phyloP scores from a whole-genome alignment of 2,113 vertebrate genomes.

The Hemichromis elongatus region DNA sequence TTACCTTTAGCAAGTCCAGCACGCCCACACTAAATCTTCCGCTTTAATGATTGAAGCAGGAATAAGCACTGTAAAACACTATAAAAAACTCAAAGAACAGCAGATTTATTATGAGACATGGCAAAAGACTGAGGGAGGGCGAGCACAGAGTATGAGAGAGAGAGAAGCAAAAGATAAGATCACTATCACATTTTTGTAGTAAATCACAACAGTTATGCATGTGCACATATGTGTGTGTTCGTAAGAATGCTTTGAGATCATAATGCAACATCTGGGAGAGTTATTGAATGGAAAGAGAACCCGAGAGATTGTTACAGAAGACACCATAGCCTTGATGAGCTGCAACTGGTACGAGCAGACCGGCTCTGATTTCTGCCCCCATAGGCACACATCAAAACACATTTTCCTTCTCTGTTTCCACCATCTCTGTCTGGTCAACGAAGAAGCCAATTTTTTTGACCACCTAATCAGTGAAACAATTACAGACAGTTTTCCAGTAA shows the following conservation, averaged over 20 bases:
- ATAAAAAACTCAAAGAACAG: slow-evolving; percentile 41
- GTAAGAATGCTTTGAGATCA: slow-evolving; percentile 26
- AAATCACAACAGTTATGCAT: slow-evolving; percentile 31
- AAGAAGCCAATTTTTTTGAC: slow-evolving; percentile 3
- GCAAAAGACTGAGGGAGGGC: background rate
- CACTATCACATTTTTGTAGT: background rate
- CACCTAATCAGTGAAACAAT: background rate
- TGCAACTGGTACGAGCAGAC: background rate
- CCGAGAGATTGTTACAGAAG: background rate
- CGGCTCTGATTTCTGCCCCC: background rate
- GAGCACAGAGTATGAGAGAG: background rate
- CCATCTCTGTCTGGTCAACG: background rate
- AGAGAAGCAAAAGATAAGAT: slow-evolving; percentile 50
- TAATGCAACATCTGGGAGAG: slow-evolving; percentile 22
- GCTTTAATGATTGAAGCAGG: slow-evolving; percentile 41
- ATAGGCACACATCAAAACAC: background rate
- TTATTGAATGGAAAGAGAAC: background rate
- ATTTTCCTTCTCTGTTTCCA: background rate
- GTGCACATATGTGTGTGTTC: background rate
- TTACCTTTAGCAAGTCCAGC: background rate
- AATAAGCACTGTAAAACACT: slow-evolving; percentile 22
- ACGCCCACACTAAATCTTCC: slow-evolving; percentile 47
- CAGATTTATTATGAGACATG: slow-evolving; percentile 36
- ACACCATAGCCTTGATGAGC: slow-evolving; percentile 10
- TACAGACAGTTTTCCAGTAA: background rate